Conservation (phyloP, 2,888 invertebrate genomes). For the Proisotoma minuta region DNA sequence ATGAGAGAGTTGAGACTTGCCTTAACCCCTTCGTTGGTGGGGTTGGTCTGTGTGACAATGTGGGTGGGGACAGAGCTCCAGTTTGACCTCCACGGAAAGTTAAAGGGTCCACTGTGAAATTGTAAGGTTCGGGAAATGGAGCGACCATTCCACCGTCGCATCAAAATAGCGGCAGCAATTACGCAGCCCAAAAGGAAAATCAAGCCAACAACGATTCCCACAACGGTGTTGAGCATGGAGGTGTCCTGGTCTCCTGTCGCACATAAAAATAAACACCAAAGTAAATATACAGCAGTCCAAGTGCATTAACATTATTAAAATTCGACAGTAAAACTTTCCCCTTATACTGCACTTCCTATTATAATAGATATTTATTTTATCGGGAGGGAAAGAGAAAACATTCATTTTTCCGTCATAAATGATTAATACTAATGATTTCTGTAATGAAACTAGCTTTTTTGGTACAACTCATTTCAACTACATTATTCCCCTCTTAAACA, state of each 20-base stretch:
- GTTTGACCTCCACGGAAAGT: slow-evolving; percentile 39
- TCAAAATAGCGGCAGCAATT: slow-evolving; percentile 42
- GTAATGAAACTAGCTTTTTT: no score
- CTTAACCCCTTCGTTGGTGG: slow-evolving; percentile 46
- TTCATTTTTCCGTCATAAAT: neutral
- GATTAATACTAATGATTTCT: neutral
- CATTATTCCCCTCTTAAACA: no score
- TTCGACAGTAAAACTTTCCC: slow-evolving; percentile 1
- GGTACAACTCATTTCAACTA: no score
- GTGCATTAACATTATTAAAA: neutral
- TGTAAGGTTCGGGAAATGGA: slow-evolving; percentile 40
- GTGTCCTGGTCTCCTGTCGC: slow-evolving; percentile 43
- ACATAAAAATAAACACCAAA: slow-evolving; percentile 17
- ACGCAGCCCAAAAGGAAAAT: slow-evolving; percentile 42
- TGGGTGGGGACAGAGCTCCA: slow-evolving; percentile 47
- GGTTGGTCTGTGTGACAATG: slow-evolving; percentile 45
- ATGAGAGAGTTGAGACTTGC: slow-evolving; percentile 21
- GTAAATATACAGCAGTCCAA: neutral
- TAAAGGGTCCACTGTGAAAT: slow-evolving; percentile 34
- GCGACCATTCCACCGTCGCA: slow-evolving; percentile 43
- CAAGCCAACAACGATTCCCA: slow-evolving; percentile 44
- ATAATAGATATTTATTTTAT: neutral
- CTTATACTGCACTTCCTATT: neutral
- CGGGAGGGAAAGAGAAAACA: neutral
- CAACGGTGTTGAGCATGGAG: slow-evolving; percentile 45